Evolutionary conservation across 1,140 invertebrate species (phyloP).

Genomic region (silkworm (Bombyx mori)): ASM3026992v2 NC_085124.1:7479501-7480000

Average conservation of each 20-base stretch:
- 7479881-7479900: conserved; percentile 48
- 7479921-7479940: conserved; percentile 57
- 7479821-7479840: conserved; percentile 51
- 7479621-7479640: not conserved
- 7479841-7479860: conserved; percentile 57
- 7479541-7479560: no score
- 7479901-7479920: conserved; percentile 65
- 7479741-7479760: conserved; percentile 27
- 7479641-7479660: conserved; percentile 2
- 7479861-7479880: conserved; percentile 16
- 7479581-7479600: no score
- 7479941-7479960: conserved; percentile 56
- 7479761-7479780: conserved; percentile 32
- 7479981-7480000: conserved; percentile 37
- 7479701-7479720: conserved; percentile 8
- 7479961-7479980: conserved; percentile 39
- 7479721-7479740: conserved; percentile 16
- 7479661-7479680: conserved; percentile 5
- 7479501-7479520: no score
- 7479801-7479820: conserved; percentile 46
- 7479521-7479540: no score
- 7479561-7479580: no score
- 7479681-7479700: conserved; percentile 5
- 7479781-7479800: conserved; percentile 43
- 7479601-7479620: no score